Base-by-base conservation (phyloP, 53 echinoderm and acorn worm genomes). In the Paelopatides confundens region DNA sequence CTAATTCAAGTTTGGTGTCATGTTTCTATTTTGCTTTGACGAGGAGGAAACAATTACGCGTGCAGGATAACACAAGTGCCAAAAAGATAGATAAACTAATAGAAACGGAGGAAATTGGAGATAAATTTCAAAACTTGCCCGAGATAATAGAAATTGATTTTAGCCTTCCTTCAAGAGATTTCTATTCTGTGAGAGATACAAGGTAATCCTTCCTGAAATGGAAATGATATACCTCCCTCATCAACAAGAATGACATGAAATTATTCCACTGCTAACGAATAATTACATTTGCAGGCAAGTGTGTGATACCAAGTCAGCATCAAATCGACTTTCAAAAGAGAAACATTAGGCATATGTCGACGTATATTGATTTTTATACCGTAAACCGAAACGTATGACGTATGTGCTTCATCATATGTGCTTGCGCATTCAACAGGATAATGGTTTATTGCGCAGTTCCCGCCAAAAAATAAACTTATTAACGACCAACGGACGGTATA, bases 1-100 rank as follows among this genome's bases (percentile, higher is more conserved):
- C 74, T 74, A 74, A 74, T 74, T 74, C 74, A 74, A 39, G 74
- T 39, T 74, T 21, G 58, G 58, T 58, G 58, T 58, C 58, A 26
- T 18, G 58, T 58, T 58, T 58, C 74, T 10, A 2, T 74, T 74
- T 6, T 29, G 5, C 17, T 43, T 27, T 21, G 43, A 74, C 40
- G 74, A 74, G 74, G 40, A 39, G 74, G 46, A 39, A 46, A 74
- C 74, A 46, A 46, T 74, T 74, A 74, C 37, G 40, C 47, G 26
- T 21, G 40, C 74, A 74, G 74, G 74, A 43, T 38, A 27, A 46
- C 27, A 74, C 40, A 74, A 23, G 74, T 74, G 74, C 43, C n/a
- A 74, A 58, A 58, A 21, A 58, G 24, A 58, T 18, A 58, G 58
- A 21, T n/a, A 58, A 58, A 58, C 0, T n/a, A 58, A 23, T 39